Conservation (phyloP, 1,140 invertebrate species). For the Drosophila nasuta region DNA sequence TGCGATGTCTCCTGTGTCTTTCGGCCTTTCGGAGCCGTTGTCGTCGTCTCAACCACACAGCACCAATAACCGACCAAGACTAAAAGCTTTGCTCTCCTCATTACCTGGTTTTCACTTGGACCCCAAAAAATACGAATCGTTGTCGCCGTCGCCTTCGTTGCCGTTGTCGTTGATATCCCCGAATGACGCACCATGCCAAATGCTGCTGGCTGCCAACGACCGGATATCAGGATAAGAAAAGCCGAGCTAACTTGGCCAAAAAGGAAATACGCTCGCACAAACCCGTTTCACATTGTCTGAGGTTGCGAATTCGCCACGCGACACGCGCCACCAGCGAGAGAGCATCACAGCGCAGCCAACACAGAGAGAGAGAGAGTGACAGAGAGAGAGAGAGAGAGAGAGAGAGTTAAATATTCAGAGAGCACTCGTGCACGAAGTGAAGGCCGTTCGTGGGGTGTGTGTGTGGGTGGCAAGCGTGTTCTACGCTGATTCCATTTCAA, state of each 20-base stretch:
- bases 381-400: conserved; percentile 1
- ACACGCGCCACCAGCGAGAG: background rate
- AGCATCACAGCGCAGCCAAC: conserved; percentile 1
- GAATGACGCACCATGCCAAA: conserved; percentile 25
- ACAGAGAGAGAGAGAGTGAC: background rate
- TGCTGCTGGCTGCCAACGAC: conserved; percentile 50
- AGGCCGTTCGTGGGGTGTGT: conserved; percentile 21
- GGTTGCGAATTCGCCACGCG: conserved; percentile 42
- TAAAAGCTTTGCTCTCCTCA: conserved; percentile 82
- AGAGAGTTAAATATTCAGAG: conserved; percentile 17
- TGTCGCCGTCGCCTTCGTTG: background rate
- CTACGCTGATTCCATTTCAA: conserved; percentile 46
- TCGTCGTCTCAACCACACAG: conserved; percentile 79
- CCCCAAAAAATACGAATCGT: conserved; percentile 21
- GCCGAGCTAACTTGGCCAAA: conserved; percentile 53
- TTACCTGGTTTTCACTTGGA: conserved; percentile 78
- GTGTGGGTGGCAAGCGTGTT: conserved; percentile 16
- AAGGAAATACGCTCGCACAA: conserved; percentile 58
- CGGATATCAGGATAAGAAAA: conserved; percentile 69
- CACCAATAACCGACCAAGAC: conserved; percentile 82
- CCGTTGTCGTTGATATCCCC: background rate
- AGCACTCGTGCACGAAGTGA: conserved; percentile 24
- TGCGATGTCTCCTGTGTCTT: conserved; percentile 7
- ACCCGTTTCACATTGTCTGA: conserved; percentile 71
- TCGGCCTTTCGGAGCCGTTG: conserved; percentile 48